Conservation (phyloP, 2,888 invertebrate species). For the Eristalis arbustorum region DNA sequence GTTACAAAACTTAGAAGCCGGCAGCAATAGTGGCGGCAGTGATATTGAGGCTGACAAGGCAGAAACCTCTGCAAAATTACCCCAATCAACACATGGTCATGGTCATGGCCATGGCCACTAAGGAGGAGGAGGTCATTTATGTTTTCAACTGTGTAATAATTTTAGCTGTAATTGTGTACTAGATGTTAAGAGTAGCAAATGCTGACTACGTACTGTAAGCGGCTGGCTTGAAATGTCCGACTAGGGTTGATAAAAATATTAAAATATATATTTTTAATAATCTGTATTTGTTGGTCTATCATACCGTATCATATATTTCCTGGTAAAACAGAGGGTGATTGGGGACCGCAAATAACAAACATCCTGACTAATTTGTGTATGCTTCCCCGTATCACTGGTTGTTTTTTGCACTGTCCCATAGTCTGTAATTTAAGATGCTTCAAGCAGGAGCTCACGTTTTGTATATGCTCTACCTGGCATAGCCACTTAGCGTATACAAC, state of each 20-base stretch:
- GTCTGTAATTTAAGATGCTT: no score
- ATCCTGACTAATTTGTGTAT: no score
- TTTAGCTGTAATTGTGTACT: constrained; percentile 32
- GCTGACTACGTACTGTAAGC: constrained; percentile 9
- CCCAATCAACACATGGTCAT: neutral
- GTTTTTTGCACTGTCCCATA: no score
- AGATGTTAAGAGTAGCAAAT: constrained; percentile 20
- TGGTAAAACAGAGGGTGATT: no score
- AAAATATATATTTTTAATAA: constrained; percentile 59
- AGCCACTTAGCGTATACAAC: no score
- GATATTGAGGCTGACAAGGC: constrained; percentile 51
- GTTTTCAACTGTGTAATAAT: constrained; percentile 9
- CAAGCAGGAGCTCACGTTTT: no score
- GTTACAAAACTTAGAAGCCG: constrained; percentile 80
- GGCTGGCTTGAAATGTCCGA: constrained; percentile 7
- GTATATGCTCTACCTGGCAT: no score
- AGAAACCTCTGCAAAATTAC: neutral
- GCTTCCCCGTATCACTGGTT: no score
- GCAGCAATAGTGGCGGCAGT: constrained; percentile 49
- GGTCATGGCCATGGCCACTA: constrained; percentile 21
- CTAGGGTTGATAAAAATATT: constrained; percentile 25
- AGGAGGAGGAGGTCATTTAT: neutral
- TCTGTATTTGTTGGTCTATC: neutral
- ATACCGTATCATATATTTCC: no score
- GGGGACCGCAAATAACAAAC: no score